Percentiles rank a stretch among this genome's conserved stretches.
Evolutionary conservation across 2,113 vertebrate species (phyloP).

Genomic region (Urocolius indicus): DNA sequence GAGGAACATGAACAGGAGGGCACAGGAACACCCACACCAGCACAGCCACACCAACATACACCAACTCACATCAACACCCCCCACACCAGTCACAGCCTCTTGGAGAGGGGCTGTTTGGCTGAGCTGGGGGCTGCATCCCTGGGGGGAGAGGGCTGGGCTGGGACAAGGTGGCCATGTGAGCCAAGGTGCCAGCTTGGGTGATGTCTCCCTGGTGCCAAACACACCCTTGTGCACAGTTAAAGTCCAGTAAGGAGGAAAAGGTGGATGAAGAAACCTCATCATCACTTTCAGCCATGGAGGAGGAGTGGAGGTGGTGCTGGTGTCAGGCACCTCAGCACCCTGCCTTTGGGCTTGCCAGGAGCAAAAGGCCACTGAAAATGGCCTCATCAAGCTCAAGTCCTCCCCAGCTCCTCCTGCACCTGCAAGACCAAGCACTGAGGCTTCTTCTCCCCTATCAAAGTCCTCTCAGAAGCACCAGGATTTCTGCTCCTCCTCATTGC

Average conservation of each 20-base stretch:
- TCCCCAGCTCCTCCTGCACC: not conserved
- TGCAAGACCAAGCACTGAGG: not conserved
- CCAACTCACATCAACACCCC: no score
- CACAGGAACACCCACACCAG: not conserved
- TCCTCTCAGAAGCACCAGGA: not conserved
- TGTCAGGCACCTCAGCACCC: not conserved
- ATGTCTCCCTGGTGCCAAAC: not conserved
- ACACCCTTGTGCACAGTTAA: not conserved
- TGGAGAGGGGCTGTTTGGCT: no score
- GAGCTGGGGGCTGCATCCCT: no score
- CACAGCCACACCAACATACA: not conserved
- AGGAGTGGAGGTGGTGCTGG: rapidly evolving
- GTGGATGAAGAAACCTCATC: not conserved
- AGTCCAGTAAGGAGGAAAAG: not conserved
- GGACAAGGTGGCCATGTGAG: rapidly evolving
- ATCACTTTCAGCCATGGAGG: rapidly evolving
- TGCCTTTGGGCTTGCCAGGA: not conserved
- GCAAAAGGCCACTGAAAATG: not conserved
- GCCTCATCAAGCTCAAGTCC: not conserved
- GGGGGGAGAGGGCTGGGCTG: not conserved
- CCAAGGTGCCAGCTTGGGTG: not conserved
- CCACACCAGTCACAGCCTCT: no score
- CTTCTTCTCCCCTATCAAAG: not conserved
- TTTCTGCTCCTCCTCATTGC: not conserved
- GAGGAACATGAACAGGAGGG: no score